Evolutionary conservation across 2,113 vertebrate species (phyloP), one percentile per base, ranked within the genome.

Genomic region (Ictalurus punctatus): DNA sequence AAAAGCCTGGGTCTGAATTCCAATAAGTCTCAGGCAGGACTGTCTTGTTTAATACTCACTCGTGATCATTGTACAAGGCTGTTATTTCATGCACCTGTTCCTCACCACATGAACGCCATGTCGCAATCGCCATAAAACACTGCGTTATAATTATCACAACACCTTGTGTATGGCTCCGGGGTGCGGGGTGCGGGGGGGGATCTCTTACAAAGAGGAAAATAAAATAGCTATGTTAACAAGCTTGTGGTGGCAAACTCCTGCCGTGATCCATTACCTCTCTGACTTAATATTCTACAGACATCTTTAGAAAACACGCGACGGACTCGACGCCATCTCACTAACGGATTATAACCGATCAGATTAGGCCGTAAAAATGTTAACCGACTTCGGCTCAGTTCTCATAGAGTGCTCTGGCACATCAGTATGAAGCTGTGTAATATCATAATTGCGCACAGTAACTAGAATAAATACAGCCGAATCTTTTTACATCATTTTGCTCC

Each of bases 211-310:
- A 86, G 58, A 86, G 82, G 56, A 78, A 86, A 85, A 37, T 63
- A 87, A 90, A 87, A 54, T 25, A 88, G 86, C 37, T 48, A 89
- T 81, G 86, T 90, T 92, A 92, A 92, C 86, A 80, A 89, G 89
- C 91, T 89, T 80, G 85, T 86, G 88, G 84, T 58, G 83, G 59
- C 81, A 83, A 87, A 61, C 85, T 86, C 91, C 88, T 74, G 88
- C 89, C 86, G 83, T n/a, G 88, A 74, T 61, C 90, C 86, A 87
- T 90, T 90, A 92, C 89, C 87, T 89, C 88, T 84, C 80, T 10
- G 56, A 87, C 83, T 87, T 90, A 90, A 87, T 86, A 90, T 86
- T 89, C 83, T 83, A 63, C 91, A 89, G 89, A 90, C 87, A 65
- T 80, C 78, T 74, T 91, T 67, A 12, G 27, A 52, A 82, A 84